A percentile compares a stretch with the other conserved stretches of the same genome.
Evolutionary conservation across 2,113 vertebrate genomes (phyloP).

Genomic region (Thamnophis sirtalis): DNA sequence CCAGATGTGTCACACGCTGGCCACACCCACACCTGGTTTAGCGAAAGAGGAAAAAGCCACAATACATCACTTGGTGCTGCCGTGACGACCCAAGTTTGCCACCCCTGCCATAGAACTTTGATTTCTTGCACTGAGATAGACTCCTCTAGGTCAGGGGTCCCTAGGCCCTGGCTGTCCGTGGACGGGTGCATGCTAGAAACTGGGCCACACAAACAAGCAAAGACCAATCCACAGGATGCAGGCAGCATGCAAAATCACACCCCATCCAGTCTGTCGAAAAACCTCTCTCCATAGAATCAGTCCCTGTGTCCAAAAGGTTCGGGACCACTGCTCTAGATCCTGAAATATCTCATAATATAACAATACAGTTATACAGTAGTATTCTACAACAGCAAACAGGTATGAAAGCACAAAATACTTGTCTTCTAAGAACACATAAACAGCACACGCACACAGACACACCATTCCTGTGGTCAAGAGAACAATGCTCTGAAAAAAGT

Average conservation of each 20-base stretch:
- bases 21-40: too few species aligned
- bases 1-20: too few species aligned
- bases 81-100: too few species aligned
- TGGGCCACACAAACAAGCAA: too few species aligned
- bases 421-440: background rate
- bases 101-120: background rate
- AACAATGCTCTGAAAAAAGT: background rate
- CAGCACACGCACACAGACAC: background rate
- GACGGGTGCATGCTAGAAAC: too few species aligned
- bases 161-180: too few species aligned
- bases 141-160: background rate
- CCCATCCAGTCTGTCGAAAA: too few species aligned
- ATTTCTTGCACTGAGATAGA: background rate
- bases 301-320: too few species aligned
- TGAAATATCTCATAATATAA: background rate
- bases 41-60: too few species aligned
- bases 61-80: rapidly evolving
- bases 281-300: too few species aligned
- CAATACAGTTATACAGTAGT: background rate
- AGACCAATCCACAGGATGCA: too few species aligned
- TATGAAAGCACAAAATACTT: background rate
- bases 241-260: too few species aligned
- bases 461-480: background rate
- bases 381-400: background rate
- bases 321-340: background rate